Conservation (phyloP, 2,797 vertebrate genomes). For the Poeciliopsis infans region DNA sequence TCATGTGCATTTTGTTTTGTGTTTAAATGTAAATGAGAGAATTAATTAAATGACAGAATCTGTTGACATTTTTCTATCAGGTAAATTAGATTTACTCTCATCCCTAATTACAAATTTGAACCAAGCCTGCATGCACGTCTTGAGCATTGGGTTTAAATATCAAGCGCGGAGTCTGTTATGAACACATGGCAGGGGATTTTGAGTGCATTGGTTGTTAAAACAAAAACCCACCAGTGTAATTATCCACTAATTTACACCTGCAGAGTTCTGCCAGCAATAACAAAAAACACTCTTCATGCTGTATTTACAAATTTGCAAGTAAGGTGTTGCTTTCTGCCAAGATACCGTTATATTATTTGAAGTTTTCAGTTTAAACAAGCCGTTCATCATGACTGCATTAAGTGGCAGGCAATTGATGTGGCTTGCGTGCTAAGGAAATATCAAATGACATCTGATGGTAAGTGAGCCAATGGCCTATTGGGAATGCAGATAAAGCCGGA, state of each 20-base stretch:
- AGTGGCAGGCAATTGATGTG: background rate
- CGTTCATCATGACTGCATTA: background rate
- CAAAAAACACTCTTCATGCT: background rate
- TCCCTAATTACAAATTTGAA: background rate
- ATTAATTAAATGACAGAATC: constrained; percentile 9
- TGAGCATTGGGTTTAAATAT: constrained; percentile 3
- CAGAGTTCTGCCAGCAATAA: constrained; percentile 9
- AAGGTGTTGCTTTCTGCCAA: constrained; percentile 1
- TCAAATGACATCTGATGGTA: constrained; percentile 1
- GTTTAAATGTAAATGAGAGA: constrained; percentile 5
- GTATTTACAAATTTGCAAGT: background rate
- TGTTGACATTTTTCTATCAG: constrained; percentile 1
- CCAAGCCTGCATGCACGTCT: background rate
- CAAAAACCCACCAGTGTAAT: constrained; percentile 9
- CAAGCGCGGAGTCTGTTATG: background rate
- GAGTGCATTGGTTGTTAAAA: constrained; percentile 2
- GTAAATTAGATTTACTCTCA: constrained; percentile 9
- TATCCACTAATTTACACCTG: constrained; percentile 12
- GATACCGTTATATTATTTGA: background rate
- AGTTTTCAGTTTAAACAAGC: constrained; percentile 1
- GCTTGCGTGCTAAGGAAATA: background rate
- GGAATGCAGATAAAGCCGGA: background rate
- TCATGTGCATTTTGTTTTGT: background rate
- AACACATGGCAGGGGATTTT: background rate
- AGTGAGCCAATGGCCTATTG: background rate